Evolutionary conservation across 2,888 invertebrate species (phyloP).

Genomic region (Leucania comma): DNA sequence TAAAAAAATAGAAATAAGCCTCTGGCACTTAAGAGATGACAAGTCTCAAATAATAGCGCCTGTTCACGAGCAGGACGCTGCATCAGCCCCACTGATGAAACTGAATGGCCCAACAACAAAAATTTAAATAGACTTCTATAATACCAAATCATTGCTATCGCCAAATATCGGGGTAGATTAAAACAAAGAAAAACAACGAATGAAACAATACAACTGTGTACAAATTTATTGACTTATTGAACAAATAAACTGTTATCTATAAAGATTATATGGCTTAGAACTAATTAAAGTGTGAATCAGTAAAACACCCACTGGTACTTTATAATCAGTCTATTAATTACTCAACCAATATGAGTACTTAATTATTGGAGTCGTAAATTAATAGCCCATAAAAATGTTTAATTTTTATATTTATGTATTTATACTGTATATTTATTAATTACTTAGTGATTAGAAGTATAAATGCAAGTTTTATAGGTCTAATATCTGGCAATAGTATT

Average conservation of each 20-base stretch:
- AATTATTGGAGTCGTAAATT: slow-evolving; percentile 4
- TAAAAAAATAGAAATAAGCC: too few species aligned
- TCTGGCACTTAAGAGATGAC: too few species aligned
- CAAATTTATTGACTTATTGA: neutral
- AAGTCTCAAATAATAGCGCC: too few species aligned
- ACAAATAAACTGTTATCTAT: slow-evolving; percentile 1
- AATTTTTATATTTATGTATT: slow-evolving; percentile 5
- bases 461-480: slow-evolving; percentile 1
- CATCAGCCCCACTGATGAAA: too few species aligned
- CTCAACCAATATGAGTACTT: neutral
- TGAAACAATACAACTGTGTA: neutral
- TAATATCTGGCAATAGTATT: slow-evolving; percentile 19
- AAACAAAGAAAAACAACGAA: neutral
- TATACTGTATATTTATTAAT: neutral
- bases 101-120: too few species aligned
- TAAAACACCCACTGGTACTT: neutral
- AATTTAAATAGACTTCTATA: neutral
- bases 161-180: neutral
- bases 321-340: slow-evolving; percentile 20
- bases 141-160: neutral
- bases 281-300: slow-evolving; percentile 15
- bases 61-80: too few species aligned
- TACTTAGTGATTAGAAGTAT: neutral
- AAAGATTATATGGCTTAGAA: slow-evolving; percentile 3
- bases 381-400: slow-evolving; percentile 1